Conservation (phyloP, 2,888 invertebrate species). For the Parapristionchus giblindavisi region DNA sequence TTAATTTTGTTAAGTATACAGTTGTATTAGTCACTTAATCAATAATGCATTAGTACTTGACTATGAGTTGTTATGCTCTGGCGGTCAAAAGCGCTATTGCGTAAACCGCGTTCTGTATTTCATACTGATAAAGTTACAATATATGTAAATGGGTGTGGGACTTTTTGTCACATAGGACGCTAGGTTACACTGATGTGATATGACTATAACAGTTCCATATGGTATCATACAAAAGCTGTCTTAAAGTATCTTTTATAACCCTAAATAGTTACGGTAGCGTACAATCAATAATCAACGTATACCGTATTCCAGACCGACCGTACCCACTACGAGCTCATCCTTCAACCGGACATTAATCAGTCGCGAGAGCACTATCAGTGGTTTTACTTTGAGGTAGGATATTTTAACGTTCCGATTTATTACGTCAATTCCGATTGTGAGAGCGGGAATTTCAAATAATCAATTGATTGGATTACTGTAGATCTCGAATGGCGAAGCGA, state of each 20-base stretch:
- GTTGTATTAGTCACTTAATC: too few species aligned
- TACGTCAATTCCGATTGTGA: background rate
- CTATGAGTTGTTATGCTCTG: too few species aligned
- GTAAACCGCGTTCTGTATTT: too few species aligned
- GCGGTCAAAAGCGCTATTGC: too few species aligned
- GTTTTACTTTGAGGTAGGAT: constrained; percentile 85
- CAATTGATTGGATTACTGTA: constrained; percentile 25
- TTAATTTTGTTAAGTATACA: too few species aligned
- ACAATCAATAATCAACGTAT: background rate
- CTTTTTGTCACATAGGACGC: too few species aligned
- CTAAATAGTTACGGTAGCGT: background rate
- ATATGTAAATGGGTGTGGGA: background rate
- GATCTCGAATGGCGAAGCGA: constrained; percentile 79
- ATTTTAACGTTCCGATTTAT: background rate
- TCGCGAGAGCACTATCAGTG: constrained; percentile 81
- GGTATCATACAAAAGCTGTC: background rate
- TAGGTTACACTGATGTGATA: too few species aligned
- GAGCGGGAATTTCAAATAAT: background rate
- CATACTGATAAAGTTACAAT: too few species aligned
- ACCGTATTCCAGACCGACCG: constrained; percentile 77
- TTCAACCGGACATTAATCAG: constrained; percentile 85
- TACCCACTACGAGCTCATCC: constrained; percentile 83
- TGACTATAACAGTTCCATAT: constrained; percentile 39
- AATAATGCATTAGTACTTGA: too few species aligned
- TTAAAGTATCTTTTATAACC: background rate